These are phyloP conservation scores for Stenichneumon culpator DNA, from an alignment of 2,888 invertebrate genomes.

Conservation along the genomic window DNA sequence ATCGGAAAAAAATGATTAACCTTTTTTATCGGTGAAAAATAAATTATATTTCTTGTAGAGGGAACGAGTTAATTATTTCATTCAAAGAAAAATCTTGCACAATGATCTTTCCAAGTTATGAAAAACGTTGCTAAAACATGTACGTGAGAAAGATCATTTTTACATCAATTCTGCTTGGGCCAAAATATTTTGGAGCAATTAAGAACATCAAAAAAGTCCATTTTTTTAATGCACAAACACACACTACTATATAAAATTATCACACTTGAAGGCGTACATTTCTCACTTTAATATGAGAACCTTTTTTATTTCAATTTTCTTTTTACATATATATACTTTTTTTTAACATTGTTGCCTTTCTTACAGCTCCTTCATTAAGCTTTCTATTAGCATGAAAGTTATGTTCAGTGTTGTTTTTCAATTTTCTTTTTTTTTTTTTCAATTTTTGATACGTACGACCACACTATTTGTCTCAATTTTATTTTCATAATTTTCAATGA, in stretches of 20 bases:
- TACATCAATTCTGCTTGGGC: slow-evolving; percentile 52
- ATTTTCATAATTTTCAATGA: slow-evolving; percentile 17
- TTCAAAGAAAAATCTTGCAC: slow-evolving; percentile 6
- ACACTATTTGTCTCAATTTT: slow-evolving; percentile 39
- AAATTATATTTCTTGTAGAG: background rate
- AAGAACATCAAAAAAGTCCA: slow-evolving; percentile 14
- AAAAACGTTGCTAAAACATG: slow-evolving; percentile 8
- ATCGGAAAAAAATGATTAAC: background rate
- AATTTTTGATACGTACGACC: slow-evolving; percentile 33
- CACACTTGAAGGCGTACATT: slow-evolving; percentile 47
- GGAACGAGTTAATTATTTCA: background rate
- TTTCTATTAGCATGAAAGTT: slow-evolving; percentile 63
- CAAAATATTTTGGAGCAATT: slow-evolving; percentile 50
- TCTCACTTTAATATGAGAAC: slow-evolving; percentile 34
- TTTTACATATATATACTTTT: slow-evolving; percentile 25
- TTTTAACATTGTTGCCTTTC: slow-evolving; percentile 40
- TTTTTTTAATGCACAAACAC: slow-evolving; percentile 42
- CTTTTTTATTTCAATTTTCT: slow-evolving; percentile 36
- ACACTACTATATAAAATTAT: slow-evolving; percentile 16
- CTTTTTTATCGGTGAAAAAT: slow-evolving; percentile 1
- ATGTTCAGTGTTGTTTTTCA: slow-evolving; percentile 29
- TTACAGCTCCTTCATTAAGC: slow-evolving; percentile 53
- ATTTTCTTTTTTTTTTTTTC: slow-evolving; percentile 27
- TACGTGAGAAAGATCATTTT: slow-evolving; percentile 14
- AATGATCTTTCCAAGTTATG: slow-evolving; percentile 15